Base-by-base conservation (phyloP, 2,113 vertebrate species). In the Siphamia tubifer region DNA sequence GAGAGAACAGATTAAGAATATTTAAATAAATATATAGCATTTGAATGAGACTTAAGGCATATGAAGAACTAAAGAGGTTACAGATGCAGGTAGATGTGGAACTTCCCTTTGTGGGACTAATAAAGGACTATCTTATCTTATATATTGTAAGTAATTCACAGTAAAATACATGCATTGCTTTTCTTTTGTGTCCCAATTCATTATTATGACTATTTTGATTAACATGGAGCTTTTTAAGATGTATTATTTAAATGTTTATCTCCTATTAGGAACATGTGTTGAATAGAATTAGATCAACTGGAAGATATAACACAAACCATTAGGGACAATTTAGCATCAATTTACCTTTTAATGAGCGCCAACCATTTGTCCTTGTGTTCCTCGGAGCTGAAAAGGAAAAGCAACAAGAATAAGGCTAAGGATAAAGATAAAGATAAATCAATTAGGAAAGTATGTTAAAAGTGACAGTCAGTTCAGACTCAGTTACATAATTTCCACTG, bases 321-420 rank as follows among this genome's bases (percentile, higher is more conserved):
- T 21, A 21, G 16, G 9, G 15, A 8, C 21, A 8, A 31, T 20
- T 1, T 9, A 36, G n/a, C 7, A 35, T 1, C 17, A 8, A 23
- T 8, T 82, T 74, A 89, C 97, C 95, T 96, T 87, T 94, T 93
- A 63, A 99, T 90, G 65, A 95, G 93, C 11, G 84, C 86, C n/a
- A 96, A 74, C 97, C 96, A 98, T 8, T 90, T 96, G 47, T 98
- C 95, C 74, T 94, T 99, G 66, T 94, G 92, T 52, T 98, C 96
- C 42, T 92, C 83, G 56, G 94, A 95, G 87, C 97, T 99, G 48
- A 13, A 60, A 49, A 51, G 36, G 19, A 79, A 28, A 2, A 39
- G 15, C 55, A 5, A 83, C 35, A 49, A 32, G 2, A 24, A 66
- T 25, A 8, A 61, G 53, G n/a, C n/a, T n/a, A 49, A 32, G 2